These are phyloP conservation scores for Paraplagusia blochii DNA, from an alignment of 2,113 vertebrate genomes.

Conservation along the genomic window DNA sequence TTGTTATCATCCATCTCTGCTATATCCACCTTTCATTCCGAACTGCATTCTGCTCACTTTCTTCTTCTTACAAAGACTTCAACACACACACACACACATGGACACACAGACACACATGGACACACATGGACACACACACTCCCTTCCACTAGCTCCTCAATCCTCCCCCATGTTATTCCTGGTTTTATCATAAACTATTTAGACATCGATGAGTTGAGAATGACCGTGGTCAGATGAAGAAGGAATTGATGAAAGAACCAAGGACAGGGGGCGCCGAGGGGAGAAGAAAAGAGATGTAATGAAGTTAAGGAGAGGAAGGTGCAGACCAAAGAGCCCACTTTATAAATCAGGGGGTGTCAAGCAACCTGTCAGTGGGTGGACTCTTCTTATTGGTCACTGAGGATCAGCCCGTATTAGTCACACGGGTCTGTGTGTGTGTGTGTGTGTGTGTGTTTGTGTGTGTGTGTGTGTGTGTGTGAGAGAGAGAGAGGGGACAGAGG, in stretches of 20 bases:
- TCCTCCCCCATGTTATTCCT: constrained; percentile 15
- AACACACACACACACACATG: too few species aligned
- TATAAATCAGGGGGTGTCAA: constrained; percentile 64
- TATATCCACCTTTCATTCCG: constrained; percentile 32
- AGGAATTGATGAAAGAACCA: not conserved
- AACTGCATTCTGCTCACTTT: constrained; percentile 17
- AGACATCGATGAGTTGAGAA: constrained; percentile 41
- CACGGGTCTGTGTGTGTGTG: constrained; percentile 45
- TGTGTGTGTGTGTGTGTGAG: constrained; percentile 9
- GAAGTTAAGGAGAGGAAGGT: constrained; percentile 40
- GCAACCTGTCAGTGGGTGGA: constrained; percentile 65
- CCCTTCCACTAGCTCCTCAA: too few species aligned
- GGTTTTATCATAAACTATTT: constrained; percentile 52
- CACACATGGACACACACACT: too few species aligned
- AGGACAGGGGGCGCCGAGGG: constrained; percentile 7
- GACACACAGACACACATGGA: too few species aligned
- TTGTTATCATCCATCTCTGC: constrained; percentile 52
- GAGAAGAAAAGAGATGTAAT: constrained; percentile 51
- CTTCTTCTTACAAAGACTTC: not conserved
- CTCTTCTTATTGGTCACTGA: constrained; percentile 71
- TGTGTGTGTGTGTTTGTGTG: too few species aligned
- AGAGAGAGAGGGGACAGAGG: not conserved
- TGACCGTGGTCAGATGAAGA: constrained; percentile 15
- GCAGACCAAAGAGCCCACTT: constrained; percentile 46
- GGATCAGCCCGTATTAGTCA: constrained; percentile 70